phyloP scores from a whole-genome alignment of 2,888 invertebrate species.

The Sericinus montela region DNA sequence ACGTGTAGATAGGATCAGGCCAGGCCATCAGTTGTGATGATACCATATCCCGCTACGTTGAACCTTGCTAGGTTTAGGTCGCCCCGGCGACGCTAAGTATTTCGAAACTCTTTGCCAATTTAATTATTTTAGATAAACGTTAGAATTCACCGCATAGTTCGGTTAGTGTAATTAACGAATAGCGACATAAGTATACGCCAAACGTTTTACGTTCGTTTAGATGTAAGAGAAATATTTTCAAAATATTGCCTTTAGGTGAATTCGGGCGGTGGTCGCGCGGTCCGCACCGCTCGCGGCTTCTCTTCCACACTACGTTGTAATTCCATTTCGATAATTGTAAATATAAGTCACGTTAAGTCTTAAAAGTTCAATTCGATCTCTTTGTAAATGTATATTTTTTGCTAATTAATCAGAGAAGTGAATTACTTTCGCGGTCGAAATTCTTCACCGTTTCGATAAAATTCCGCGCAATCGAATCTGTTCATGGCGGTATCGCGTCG shows the following conservation, averaged over 20 bases:
- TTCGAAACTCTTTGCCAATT: conserved; percentile 80
- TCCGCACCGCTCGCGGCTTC: conserved; percentile 44
- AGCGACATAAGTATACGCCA: conserved; percentile 79
- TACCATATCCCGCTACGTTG: conserved; percentile 86
- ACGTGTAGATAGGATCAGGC: conserved; percentile 84
- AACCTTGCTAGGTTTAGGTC: conserved; percentile 74
- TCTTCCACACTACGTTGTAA: conserved; percentile 73
- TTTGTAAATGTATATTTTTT: conserved; percentile 77
- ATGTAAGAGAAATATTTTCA: conserved; percentile 73
- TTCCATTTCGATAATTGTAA: conserved; percentile 78
- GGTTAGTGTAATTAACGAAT: conserved; percentile 76
- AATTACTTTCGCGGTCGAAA: not conserved
- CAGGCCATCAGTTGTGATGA: conserved; percentile 20
- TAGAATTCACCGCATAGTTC: conserved; percentile 75
- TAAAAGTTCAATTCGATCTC: conserved; percentile 77
- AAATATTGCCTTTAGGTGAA: conserved; percentile 76
- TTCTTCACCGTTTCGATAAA: not conserved
- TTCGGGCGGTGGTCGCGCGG: conserved; percentile 43
- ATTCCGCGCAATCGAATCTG: not conserved
- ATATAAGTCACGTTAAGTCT: conserved; percentile 76
- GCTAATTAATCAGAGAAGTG: conserved; percentile 32
- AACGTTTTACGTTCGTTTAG: conserved; percentile 78
- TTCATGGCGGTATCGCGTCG: not conserved
- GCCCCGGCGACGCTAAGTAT: conserved; percentile 74
- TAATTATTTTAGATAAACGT: conserved; percentile 75